Evolutionary conservation across 2,797 vertebrate species (phyloP).

Genomic region (Anomalospiza imberbis): DNA sequence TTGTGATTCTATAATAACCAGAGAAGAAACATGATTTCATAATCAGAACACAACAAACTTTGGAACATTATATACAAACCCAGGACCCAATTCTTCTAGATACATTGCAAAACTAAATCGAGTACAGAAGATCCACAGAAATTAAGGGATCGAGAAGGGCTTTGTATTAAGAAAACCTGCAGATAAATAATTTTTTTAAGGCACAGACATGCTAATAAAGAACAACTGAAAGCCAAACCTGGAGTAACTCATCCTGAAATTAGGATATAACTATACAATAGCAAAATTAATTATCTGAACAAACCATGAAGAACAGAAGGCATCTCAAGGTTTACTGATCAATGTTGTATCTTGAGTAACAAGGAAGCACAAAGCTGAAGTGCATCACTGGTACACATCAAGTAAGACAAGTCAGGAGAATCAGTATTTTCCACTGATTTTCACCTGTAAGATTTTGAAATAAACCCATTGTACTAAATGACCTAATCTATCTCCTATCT

Average conservation of each 20-base stretch:
- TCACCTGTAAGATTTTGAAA: background rate
- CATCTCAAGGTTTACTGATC: background rate
- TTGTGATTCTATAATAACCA: background rate
- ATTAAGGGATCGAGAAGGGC: background rate
- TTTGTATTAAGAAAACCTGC: background rate
- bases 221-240: background rate
- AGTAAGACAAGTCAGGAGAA: background rate
- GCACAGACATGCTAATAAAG: background rate
- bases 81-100: background rate
- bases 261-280: background rate
- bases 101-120: background rate
- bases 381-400: background rate
- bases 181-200: background rate
- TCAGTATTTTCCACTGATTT: background rate
- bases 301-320: background rate
- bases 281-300: background rate
- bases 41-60: background rate
- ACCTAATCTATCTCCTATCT: background rate
- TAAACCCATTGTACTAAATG: background rate
- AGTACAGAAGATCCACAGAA: background rate
- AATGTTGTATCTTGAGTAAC: background rate
- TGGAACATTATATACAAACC: background rate
- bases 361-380: background rate
- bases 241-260: background rate
- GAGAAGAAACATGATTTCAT: background rate